phyloP scores from a whole-genome alignment of 2,888 invertebrate species.

The Yponomeuta plumbellus region DNA sequence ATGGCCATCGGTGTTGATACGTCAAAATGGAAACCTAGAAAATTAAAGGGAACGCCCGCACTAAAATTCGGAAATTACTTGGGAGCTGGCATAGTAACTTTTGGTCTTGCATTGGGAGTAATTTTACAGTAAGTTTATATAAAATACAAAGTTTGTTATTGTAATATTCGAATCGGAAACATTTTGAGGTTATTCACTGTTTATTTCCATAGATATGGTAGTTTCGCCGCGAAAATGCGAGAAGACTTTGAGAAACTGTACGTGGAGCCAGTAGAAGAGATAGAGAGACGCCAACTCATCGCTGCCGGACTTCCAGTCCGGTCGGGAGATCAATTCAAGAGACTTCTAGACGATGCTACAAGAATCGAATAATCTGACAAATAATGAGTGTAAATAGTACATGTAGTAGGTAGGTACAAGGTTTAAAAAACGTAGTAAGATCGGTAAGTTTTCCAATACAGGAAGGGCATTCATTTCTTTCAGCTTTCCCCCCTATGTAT shows the following conservation, averaged over 20 bases:
- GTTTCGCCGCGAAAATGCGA: slow-evolving; percentile 42
- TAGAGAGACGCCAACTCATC: slow-evolving; percentile 58
- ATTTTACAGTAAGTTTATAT: slow-evolving; percentile 68
- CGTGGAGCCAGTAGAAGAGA: slow-evolving; percentile 60
- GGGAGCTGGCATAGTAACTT: slow-evolving; percentile 58
- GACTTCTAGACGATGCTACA: slow-evolving; percentile 38
- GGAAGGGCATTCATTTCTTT: background rate
- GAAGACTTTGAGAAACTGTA: slow-evolving; percentile 44
- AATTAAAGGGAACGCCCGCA: slow-evolving; percentile 80
- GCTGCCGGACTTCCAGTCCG: slow-evolving; percentile 47
- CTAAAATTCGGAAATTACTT: slow-evolving; percentile 72
- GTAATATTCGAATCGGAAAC: background rate
- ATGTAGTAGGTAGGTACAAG: slow-evolving; percentile 38
- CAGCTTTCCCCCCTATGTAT: no score
- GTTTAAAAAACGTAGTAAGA: background rate
- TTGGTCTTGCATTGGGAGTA: slow-evolving; percentile 55
- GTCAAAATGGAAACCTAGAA: slow-evolving; percentile 79
- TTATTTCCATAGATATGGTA: slow-evolving; percentile 41
- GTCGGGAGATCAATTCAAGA: slow-evolving; percentile 39
- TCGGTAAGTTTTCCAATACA: background rate
- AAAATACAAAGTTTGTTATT: background rate
- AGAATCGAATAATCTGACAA: slow-evolving; percentile 47
- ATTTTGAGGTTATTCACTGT: slow-evolving; percentile 35
- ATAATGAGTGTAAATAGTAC: slow-evolving; percentile 46
- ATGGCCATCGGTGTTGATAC: slow-evolving; percentile 75